Percentiles rank a stretch among this genome's conserved stretches.
Conservation (phyloP, 2,113 vertebrate species). For the Tursiops truncatus region DNA sequence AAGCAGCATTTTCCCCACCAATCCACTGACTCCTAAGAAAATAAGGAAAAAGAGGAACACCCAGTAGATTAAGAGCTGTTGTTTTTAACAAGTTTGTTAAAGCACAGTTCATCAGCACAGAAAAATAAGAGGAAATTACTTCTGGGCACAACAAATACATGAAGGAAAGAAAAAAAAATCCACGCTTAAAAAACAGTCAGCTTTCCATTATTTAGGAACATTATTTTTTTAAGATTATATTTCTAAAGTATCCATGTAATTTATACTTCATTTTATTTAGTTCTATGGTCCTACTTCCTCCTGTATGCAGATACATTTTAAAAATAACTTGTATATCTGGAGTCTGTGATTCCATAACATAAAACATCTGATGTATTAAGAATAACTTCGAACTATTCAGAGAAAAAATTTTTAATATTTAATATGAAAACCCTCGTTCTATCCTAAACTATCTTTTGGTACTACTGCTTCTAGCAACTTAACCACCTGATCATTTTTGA, state of each 20-base stretch:
- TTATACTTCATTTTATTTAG: slow-evolving; percentile 7
- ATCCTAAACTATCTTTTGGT: neutral
- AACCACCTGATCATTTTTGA: neutral
- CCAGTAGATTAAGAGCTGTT: neutral
- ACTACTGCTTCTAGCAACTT: neutral
- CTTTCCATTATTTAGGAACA: slow-evolving; percentile 63
- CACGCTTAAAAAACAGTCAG: slow-evolving; percentile 25
- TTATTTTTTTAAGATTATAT: slow-evolving; percentile 26
- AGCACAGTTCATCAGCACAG: neutral
- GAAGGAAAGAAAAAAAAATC: neutral
- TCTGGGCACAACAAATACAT: slow-evolving; percentile 2
- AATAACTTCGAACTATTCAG: slow-evolving; percentile 41
- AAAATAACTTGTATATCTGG: neutral
- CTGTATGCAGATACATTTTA: neutral
- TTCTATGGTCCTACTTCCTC: neutral
- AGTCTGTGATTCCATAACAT: neutral
- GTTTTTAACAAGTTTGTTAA: neutral
- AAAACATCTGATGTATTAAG: neutral
- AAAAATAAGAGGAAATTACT: neutral
- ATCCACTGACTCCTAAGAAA: slow-evolving; percentile 87
- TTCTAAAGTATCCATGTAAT: neutral
- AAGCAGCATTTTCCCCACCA: slow-evolving; percentile 82
- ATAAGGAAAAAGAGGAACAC: neutral
- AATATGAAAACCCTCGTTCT: neutral
- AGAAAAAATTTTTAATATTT: slow-evolving; percentile 24